Percentiles rank a stretch among this genome's conserved stretches.
phyloP scores from a whole-genome alignment of 1,140 invertebrate species.

The Drosophila persimilis region DNA sequence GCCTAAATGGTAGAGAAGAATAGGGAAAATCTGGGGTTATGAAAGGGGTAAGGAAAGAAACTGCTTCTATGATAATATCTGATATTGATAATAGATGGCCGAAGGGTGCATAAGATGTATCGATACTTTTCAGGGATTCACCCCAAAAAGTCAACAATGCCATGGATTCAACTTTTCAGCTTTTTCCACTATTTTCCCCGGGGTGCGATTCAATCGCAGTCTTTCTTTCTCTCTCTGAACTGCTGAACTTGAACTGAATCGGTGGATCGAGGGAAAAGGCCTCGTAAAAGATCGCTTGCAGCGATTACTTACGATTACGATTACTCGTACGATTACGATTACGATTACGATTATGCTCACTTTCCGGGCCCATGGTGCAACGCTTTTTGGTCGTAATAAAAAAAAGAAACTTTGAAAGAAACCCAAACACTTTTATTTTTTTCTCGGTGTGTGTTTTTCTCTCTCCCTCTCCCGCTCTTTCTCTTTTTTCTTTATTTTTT shows the following conservation, averaged over 20 bases:
- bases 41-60: too few relatives aligned
- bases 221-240: neutral
- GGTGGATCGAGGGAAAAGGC: too few relatives aligned
- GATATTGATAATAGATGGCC: too few relatives aligned
- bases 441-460: constrained; percentile 24
- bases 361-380: constrained; percentile 39
- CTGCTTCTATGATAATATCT: too few relatives aligned
- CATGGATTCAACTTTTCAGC: neutral
- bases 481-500: constrained; percentile 3
- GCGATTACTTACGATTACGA: neutral
- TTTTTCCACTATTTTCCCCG: neutral
- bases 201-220: too few relatives aligned
- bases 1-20: too few relatives aligned
- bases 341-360: constrained; percentile 4
- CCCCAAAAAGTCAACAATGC: too few relatives aligned
- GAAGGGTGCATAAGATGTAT: too few relatives aligned
- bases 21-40: too few relatives aligned
- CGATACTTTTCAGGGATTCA: too few relatives aligned
- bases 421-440: constrained; percentile 27
- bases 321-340: constrained; percentile 11
- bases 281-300: neutral
- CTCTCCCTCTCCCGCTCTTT: neutral
- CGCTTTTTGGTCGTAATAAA: constrained; percentile 30
- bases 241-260: constrained; percentile 38
- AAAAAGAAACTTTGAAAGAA: constrained; percentile 37